Evolutionary conservation across 2,797 vertebrate genomes (phyloP).

Genomic region (Malacoraja senta): DNA sequence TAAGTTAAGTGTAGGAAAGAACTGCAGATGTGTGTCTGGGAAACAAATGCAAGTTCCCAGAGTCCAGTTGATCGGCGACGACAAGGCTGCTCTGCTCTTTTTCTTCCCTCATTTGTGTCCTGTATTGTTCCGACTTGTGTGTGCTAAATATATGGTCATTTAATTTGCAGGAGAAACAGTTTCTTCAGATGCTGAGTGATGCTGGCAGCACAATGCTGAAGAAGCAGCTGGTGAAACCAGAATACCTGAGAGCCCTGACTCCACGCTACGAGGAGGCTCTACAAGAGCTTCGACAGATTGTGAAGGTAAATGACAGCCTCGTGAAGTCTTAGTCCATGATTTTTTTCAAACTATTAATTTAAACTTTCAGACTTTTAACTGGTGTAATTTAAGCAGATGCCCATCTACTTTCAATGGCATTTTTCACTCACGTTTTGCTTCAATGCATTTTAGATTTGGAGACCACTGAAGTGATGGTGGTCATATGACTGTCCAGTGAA

Average conservation of each 20-base stretch:
- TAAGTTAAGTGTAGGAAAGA: too few species aligned
- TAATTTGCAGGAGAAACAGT: slow-evolving; percentile 65
- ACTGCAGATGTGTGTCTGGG: too few species aligned
- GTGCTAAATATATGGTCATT: not conserved
- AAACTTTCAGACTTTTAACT: not conserved
- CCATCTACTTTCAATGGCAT: not conserved
- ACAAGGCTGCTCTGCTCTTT: too few species aligned
- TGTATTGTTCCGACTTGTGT: not conserved
- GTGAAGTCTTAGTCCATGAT: too few species aligned
- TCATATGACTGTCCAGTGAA: not conserved
- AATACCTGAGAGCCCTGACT: slow-evolving; percentile 62
- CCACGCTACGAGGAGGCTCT: slow-evolving; percentile 66
- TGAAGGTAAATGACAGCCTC: slow-evolving; percentile 65
- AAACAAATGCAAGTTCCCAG: too few species aligned
- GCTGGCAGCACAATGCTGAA: slow-evolving; percentile 69
- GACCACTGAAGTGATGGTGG: not conserved
- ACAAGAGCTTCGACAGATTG: slow-evolving; percentile 59
- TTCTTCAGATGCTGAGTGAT: slow-evolving; percentile 74
- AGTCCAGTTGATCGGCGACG: too few species aligned
- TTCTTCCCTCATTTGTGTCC: not conserved
- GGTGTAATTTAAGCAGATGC: not conserved
- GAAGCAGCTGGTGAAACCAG: slow-evolving; percentile 62
- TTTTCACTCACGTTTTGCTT: not conserved
- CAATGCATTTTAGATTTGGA: not conserved
- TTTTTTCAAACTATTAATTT: not conserved